Percentiles rank a stretch among this genome's conserved stretches.
phyloP scores from a whole-genome alignment of 37 sponge, comb jelly and placozoan genomes.

The Hexactinellida sp. region DNA sequence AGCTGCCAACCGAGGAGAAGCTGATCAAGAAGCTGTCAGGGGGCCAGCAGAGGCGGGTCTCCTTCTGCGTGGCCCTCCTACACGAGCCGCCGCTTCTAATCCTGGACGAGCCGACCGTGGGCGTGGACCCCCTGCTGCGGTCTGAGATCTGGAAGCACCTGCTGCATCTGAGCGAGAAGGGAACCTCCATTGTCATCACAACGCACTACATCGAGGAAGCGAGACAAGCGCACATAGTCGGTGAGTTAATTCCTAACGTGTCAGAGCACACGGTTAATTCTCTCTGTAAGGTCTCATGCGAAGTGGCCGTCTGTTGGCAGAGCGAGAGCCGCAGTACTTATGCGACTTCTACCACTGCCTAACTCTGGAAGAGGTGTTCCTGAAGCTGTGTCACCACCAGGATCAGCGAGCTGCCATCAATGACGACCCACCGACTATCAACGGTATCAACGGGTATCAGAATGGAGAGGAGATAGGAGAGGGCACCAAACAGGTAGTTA shows the following conservation, averaged over 20 bases:
- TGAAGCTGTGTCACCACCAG: conserved; percentile 38
- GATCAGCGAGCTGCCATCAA: not conserved
- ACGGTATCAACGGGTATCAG: not conserved
- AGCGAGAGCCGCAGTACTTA: conserved; percentile 39
- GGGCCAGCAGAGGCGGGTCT: conserved; percentile 68
- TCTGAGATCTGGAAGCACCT: conserved; percentile 68
- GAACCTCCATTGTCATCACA: conserved; percentile 58
- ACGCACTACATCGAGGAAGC: conserved; percentile 89
- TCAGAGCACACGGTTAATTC: not conserved
- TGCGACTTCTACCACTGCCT: conserved; percentile 24
- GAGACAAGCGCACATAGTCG: conserved; percentile 51
- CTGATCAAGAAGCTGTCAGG: conserved; percentile 55
- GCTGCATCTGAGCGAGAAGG: conserved; percentile 23
- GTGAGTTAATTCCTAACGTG: not conserved
- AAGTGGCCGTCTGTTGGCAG: conserved; percentile 56
- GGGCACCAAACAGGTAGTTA: not conserved
- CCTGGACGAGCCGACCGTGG: conserved; percentile 77
- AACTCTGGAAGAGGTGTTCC: conserved; percentile 72
- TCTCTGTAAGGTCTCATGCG: conserved; percentile 49
- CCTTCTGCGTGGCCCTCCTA: conserved; percentile 69
- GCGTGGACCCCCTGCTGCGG: conserved; percentile 66
- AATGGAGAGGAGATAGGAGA: not conserved
- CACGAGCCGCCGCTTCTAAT: conserved; percentile 65
- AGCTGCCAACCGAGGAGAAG: conserved; percentile 36
- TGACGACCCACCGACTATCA: not conserved